Conservation (phyloP, 1,140 invertebrate genomes). For the Nymphalis io region DNA sequence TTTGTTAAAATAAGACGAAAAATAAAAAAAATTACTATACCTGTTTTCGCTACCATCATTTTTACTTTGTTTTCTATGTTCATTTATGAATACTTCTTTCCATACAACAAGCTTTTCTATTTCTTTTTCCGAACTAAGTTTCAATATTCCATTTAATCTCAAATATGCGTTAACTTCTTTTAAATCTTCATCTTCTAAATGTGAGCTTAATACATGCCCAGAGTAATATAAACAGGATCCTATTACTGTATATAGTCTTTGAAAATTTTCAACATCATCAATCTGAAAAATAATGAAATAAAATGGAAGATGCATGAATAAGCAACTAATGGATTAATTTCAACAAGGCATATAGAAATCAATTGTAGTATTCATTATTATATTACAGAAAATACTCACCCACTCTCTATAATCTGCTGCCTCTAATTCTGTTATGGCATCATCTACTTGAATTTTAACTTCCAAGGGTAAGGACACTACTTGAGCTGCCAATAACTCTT, state of each 20-base stretch:
- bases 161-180: conserved; percentile 87
- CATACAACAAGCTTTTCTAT: conserved; percentile 88
- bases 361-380: too few species aligned
- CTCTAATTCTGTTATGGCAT: conserved; percentile 89
- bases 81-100: conserved; percentile 85
- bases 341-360: too few species aligned
- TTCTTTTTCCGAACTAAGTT: conserved; percentile 83
- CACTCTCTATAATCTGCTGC: conserved; percentile 91
- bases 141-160: conserved; percentile 85
- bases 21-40: conserved; percentile 45
- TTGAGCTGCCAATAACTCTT: conserved; percentile 78
- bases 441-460: conserved; percentile 88
- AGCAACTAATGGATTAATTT: too few species aligned
- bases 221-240: conserved; percentile 88
- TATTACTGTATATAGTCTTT: conserved; percentile 88
- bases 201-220: conserved; percentile 86
- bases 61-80: conserved; percentile 64
- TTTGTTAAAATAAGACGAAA: background rate
- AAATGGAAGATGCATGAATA: background rate
- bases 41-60: conserved; percentile 63
- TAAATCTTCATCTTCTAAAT: conserved; percentile 86
- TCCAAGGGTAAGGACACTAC: conserved; percentile 86
- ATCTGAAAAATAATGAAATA: conserved; percentile 81
- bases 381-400: conserved; percentile 73
- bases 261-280: conserved; percentile 88